Conservation (phyloP, 2,797 vertebrate genomes). For the Amphiprion clarkii region DNA sequence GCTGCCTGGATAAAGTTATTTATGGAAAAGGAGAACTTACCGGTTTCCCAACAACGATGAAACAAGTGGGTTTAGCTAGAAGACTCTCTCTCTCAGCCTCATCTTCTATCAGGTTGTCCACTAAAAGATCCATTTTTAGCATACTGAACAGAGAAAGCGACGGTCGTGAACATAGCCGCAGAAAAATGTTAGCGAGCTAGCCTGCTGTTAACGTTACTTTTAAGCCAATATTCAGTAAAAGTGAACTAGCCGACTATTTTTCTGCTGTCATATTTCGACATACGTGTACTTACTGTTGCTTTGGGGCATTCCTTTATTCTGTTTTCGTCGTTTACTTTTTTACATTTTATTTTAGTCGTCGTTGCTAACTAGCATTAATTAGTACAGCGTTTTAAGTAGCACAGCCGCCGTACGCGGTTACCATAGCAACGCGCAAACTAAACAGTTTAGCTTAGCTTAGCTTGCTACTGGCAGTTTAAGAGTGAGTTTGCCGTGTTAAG, state of each 20-base stretch:
- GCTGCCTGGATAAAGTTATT: neutral
- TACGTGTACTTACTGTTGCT: constrained; percentile 15
- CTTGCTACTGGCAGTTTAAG: neutral
- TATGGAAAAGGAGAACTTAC: constrained; percentile 77
- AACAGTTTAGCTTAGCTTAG: neutral
- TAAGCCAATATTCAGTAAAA: no score
- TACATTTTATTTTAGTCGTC: neutral
- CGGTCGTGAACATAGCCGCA: neutral
- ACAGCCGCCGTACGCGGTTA: neutral
- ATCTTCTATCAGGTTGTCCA: constrained; percentile 90
- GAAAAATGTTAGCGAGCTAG: no score
- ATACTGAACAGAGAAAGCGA: neutral
- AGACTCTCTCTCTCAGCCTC: constrained; percentile 88
- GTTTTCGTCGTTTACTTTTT: neutral
- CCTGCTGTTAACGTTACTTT: no score
- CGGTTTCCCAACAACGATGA: constrained; percentile 92
- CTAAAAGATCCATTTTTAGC: constrained; percentile 60
- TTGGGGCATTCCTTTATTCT: neutral
- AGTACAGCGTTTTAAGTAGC: neutral
- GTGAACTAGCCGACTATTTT: neutral
- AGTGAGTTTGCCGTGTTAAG: neutral
- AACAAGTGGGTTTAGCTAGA: constrained; percentile 90
- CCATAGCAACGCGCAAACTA: constrained; percentile 48
- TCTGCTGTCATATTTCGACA: constrained; percentile 1
- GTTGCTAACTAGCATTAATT: neutral